These are phyloP conservation scores for Anser cygnoides DNA, from an alignment of 2,113 vertebrate species.

Conservation along the genomic window DNA sequence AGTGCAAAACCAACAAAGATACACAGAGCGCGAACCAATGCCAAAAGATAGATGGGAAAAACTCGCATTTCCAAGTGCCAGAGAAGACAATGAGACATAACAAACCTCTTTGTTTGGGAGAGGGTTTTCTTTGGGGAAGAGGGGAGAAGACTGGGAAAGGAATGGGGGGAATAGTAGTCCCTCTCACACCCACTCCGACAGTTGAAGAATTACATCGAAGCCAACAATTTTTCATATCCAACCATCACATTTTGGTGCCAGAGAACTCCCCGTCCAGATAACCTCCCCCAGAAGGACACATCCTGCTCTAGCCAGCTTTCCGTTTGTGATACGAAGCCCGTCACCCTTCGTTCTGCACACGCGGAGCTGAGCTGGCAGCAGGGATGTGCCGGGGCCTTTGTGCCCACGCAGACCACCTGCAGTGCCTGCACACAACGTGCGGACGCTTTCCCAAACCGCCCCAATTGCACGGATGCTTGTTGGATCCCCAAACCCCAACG, in stretches of 20 bases:
- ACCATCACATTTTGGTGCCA: neutral
- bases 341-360: neutral
- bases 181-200: neutral
- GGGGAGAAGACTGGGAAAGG: neutral
- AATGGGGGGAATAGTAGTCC: neutral
- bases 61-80: neutral
- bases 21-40: neutral
- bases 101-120: conserved; percentile 17
- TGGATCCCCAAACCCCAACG: no score
- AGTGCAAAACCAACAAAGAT: conserved; percentile 16
- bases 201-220: neutral
- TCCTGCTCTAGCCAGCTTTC: neutral
- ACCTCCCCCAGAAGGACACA: neutral
- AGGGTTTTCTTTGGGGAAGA: conserved; percentile 27
- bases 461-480: neutral
- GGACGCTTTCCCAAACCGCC: neutral
- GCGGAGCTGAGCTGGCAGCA: neutral
- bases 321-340: no score
- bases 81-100: conserved; percentile 62
- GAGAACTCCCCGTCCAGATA: neutral
- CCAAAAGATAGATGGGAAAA: conserved; percentile 44
- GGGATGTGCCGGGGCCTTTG: neutral
- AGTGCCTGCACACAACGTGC: neutral
- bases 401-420: neutral
- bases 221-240: neutral